Percentiles rank a stretch among this genome's conserved stretches.
These are phyloP conservation scores for Luperina testacea DNA, from an alignment of 2,888 invertebrate species.

Conservation along the genomic window DNA sequence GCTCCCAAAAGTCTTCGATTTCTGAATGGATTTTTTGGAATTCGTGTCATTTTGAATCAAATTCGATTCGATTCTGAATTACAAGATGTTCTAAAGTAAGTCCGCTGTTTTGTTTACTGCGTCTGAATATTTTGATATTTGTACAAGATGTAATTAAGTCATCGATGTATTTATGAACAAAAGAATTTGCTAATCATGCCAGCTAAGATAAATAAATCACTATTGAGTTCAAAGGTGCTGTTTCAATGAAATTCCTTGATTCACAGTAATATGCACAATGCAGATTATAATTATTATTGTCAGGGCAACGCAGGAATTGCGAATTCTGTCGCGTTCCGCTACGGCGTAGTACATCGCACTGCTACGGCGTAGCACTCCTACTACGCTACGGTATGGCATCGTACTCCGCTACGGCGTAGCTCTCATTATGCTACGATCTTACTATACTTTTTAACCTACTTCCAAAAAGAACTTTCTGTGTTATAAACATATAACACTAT, in stretches of 20 bases:
- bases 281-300: not conserved
- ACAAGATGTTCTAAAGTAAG: not conserved
- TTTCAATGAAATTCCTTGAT: conserved; percentile 14
- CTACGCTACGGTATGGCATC: not conserved
- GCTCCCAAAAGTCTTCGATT: not conserved
- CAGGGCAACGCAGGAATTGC: not conserved
- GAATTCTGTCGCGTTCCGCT: not conserved
- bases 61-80: conserved; percentile 1
- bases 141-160: conserved; percentile 9
- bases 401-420: not conserved
- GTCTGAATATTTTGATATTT: not conserved
- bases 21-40: not conserved
- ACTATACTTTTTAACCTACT: not conserved
- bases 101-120: not conserved
- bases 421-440: not conserved
- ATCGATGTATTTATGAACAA: conserved; percentile 18
- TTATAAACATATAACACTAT: no score
- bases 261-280: not conserved
- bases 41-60: not conserved
- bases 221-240: conserved; percentile 6
- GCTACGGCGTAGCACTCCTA: conserved; percentile 7
- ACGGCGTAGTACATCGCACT: not conserved
- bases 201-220: conserved; percentile 34
- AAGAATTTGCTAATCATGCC: conserved; percentile 23
- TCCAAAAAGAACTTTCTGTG: not conserved